Evolutionary conservation across 2,888 invertebrate species (phyloP).

Genomic region (Catocala sponsa): DNA sequence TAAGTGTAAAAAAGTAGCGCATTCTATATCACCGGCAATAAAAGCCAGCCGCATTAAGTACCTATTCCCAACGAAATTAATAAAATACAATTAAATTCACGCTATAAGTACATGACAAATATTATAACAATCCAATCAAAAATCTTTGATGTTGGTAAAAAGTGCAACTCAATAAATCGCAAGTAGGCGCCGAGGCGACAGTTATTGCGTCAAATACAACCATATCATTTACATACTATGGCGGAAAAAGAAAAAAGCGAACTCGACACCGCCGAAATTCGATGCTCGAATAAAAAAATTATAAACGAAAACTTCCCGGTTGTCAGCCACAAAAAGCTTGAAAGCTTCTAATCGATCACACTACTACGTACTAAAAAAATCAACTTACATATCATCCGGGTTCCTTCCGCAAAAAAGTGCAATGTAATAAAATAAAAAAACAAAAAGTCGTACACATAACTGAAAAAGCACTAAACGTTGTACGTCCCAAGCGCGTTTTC

Average conservation of each 20-base stretch:
- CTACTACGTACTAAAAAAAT: constrained; percentile 40
- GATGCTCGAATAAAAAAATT: constrained; percentile 53
- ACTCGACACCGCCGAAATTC: constrained; percentile 55
- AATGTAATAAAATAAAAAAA: constrained; percentile 44
- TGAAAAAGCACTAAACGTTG: constrained; percentile 57
- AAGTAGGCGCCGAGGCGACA: constrained; percentile 25
- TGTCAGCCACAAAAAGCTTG: constrained; percentile 64
- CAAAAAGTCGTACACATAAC: constrained; percentile 67
- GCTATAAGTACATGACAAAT: too few relatives aligned
- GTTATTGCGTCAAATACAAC: constrained; percentile 33
- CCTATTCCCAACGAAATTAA: too few relatives aligned
- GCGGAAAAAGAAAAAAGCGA: constrained; percentile 39
- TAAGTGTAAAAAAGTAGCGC: too few relatives aligned
- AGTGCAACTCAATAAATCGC: constrained; percentile 34
- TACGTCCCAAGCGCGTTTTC: constrained; percentile 59
- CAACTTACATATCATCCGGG: constrained; percentile 69
- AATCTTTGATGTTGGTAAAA: constrained; percentile 18
- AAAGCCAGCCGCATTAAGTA: too few relatives aligned
- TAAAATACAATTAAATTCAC: too few relatives aligned
- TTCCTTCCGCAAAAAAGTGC: constrained; percentile 58
- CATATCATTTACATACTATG: constrained; percentile 42
- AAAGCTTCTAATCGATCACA: constrained; percentile 67
- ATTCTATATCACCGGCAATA: too few relatives aligned
- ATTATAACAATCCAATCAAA: constrained; percentile 13
- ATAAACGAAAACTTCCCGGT: constrained; percentile 56